Base-by-base conservation (phyloP, 2,888 invertebrate species). In the Drosophila bunnanda region DNA sequence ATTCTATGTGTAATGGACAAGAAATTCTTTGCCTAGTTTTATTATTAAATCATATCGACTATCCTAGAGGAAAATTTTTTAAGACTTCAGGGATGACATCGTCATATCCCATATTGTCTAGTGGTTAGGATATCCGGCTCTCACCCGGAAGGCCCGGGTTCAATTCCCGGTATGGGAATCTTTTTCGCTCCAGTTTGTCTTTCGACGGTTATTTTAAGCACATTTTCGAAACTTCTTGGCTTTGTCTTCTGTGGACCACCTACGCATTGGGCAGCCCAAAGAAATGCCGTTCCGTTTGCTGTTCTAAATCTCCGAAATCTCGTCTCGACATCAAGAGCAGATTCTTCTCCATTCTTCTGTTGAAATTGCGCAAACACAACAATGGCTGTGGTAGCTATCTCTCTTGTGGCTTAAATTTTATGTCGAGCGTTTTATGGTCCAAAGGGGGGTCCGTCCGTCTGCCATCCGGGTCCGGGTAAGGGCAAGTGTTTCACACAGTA, bases 141-240 rank as follows among this genome's bases (percentile, higher is more conserved):
- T 92, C 92, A 92, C 92, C 92, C 92, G 91, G 92, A 90, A 92
- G 92, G 95, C 96, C 95, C 96, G 95, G 96, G 96, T 96, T 96
- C 96, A 95, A 96, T 96, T 96, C 95, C 96, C 96, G 96, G 96
- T 96, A 96, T 28, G 96, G 96, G 96, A 96, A 92, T 32, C 25
- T 44, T 7, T 60, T 30, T 48, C 56, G n/a, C 25, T 6, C 25
- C 7, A 36, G 41, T 64, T 58, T 38, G 17, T 22, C 32, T 25
- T 22, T 8, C 8, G 10, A 6, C 12, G 52, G 22, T 15, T 61
- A 20, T 36, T 30, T 28, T 32, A 48, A 17, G 30, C 8, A 32
- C 17, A 22, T n/a, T 52, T 36, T 44, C 10, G n/a, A 34, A n/a
- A 17, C 17, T 48, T 38, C 20, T 17, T 15, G 22, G 5, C n/a